A percentile compares a stretch with the other conserved stretches of the same genome.
Conservation (phyloP, 2,797 vertebrate species). For the Denticeps clupeoides region DNA sequence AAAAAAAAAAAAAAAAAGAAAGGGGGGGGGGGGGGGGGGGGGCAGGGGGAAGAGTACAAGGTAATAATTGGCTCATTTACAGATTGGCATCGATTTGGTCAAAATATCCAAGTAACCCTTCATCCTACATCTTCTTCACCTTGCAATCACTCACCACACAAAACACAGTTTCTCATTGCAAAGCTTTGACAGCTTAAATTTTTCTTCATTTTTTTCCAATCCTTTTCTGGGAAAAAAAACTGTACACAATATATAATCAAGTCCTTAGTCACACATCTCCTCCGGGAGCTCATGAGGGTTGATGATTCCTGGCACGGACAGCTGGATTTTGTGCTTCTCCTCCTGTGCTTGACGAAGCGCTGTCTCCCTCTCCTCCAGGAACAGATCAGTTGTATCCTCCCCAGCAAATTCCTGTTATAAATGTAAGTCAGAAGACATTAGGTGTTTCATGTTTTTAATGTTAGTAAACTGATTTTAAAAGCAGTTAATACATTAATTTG, state of each 20-base stretch:
- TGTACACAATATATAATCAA: constrained; percentile 4
- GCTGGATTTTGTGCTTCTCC: constrained; percentile 84
- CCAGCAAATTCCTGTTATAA: constrained; percentile 72
- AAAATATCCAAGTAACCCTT: constrained; percentile 74
- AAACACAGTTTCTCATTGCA: no score
- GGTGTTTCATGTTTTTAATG: neutral
- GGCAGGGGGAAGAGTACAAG: constrained; percentile 33
- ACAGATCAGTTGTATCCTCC: constrained; percentile 79
- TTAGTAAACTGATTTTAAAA: no score
- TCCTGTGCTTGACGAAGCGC: constrained; percentile 80
- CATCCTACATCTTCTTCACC: constrained; percentile 32
- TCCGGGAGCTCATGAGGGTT: constrained; percentile 88
- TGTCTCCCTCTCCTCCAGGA: constrained; percentile 80
- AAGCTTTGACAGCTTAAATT: no score
- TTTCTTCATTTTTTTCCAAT: constrained; percentile 4
- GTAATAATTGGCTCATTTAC: constrained; percentile 71
- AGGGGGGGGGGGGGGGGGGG: constrained; percentile 32
- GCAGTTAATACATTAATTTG: no score
- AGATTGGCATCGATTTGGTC: constrained; percentile 97
- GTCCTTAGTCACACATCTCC: constrained; percentile 83
- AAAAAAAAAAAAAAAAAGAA: constrained; percentile 47
- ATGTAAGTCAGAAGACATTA: neutral
- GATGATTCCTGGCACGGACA: constrained; percentile 85
- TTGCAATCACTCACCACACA: constrained; percentile 21
- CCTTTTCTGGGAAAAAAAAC: constrained; percentile 3